A percentile compares a stretch with the other conserved stretches of the same genome.
Conservation (phyloP, 1,140 invertebrate genomes). For the Belonocnema kinseyi region DNA sequence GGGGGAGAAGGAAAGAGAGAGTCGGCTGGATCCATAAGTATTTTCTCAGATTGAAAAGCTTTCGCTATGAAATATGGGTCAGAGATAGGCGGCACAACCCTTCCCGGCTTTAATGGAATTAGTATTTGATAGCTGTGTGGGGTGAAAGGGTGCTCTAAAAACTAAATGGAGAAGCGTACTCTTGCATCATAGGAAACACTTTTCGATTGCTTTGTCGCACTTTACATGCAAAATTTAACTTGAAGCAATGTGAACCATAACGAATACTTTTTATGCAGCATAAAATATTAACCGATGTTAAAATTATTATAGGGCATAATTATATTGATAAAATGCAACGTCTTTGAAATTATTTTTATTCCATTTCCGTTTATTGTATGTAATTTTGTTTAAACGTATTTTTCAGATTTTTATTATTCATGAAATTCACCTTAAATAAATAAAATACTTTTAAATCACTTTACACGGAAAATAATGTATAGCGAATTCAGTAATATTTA, state of each 20-base stretch:
- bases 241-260: neutral
- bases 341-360: too few species aligned
- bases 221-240: conserved; percentile 35
- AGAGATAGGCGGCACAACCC: conserved; percentile 69
- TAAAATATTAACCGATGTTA: too few species aligned
- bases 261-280: too few species aligned
- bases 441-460: too few species aligned
- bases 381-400: too few species aligned
- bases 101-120: conserved; percentile 76
- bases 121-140: conserved; percentile 72
- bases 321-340: too few species aligned
- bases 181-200: conserved; percentile 9
- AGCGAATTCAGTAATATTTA: too few species aligned
- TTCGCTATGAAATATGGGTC: conserved; percentile 74
- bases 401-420: too few species aligned
- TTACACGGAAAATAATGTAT: too few species aligned
- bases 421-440: too few species aligned
- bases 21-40: conserved; percentile 61
- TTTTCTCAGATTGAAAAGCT: conserved; percentile 77
- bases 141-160: conserved; percentile 51
- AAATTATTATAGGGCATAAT: too few species aligned
- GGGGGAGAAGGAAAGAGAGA: conserved; percentile 42
- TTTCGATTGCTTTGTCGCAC: conserved; percentile 37
- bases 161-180: conserved; percentile 49
- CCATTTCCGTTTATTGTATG: too few species aligned